Evolutionary conservation across 37 sponge, comb jelly and placozoan species (phyloP).

Genomic region (Hormiphora californensis): DNA sequence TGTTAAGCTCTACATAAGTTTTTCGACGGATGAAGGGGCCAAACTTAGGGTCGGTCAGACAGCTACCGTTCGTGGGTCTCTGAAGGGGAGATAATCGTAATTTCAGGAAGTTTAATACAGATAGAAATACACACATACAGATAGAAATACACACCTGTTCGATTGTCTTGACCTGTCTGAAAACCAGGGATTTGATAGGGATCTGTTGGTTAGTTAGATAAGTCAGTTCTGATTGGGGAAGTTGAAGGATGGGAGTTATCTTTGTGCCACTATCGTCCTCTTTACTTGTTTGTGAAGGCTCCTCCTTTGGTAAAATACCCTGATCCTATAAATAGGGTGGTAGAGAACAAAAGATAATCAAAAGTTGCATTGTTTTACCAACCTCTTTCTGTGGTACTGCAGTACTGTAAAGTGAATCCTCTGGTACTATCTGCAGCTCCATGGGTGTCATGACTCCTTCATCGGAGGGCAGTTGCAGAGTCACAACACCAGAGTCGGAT

Average conservation of each 20-base stretch:
- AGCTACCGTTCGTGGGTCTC: too few relatives aligned
- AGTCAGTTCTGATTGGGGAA: not conserved
- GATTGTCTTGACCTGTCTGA: slow-evolving; percentile 13
- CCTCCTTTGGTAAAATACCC: too few relatives aligned
- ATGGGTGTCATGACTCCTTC: slow-evolving; percentile 8
- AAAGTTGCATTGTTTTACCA: too few relatives aligned
- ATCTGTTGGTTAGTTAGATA: not conserved
- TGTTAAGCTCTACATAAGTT: not conserved
- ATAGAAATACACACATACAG: too few relatives aligned
- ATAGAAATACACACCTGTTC: too few relatives aligned
- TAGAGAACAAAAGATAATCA: too few relatives aligned
- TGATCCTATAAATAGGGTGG: too few relatives aligned
- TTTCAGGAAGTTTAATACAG: too few relatives aligned
- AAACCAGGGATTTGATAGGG: slow-evolving; percentile 25
- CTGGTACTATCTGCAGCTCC: slow-evolving; percentile 30
- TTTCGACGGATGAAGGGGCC: not conserved
- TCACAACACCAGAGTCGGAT: slow-evolving; percentile 20
- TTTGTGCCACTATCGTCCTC: not conserved
- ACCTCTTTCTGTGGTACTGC: too few relatives aligned
- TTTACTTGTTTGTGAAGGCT: too few relatives aligned
- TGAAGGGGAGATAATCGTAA: too few relatives aligned
- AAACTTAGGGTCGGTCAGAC: too few relatives aligned
- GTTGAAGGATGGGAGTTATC: not conserved
- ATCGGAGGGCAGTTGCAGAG: slow-evolving; percentile 9
- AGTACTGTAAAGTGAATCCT: slow-evolving; percentile 12